These are phyloP conservation scores for Sylvietta virens DNA, from an alignment of 2,113 vertebrate species.

Conservation along the genomic window DNA sequence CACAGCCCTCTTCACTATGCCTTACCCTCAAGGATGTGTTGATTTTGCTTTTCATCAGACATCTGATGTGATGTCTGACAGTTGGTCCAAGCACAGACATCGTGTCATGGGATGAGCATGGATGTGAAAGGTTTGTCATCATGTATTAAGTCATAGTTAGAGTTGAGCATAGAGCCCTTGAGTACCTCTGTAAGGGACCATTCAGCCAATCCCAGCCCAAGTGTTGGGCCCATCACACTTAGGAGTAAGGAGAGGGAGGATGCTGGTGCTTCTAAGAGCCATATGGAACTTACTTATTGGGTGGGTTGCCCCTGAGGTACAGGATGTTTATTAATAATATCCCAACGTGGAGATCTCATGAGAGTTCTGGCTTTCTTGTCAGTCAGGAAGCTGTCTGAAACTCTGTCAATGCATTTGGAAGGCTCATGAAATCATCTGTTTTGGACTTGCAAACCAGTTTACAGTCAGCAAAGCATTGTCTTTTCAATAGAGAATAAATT, in stretches of 20 bases:
- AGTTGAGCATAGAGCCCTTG: background rate
- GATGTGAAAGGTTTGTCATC: background rate
- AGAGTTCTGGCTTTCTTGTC: background rate
- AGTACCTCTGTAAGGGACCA: background rate
- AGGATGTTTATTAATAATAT: background rate
- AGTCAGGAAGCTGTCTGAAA: background rate
- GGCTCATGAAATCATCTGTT: background rate
- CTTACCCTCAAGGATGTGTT: background rate
- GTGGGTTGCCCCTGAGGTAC: background rate
- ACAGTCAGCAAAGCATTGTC: background rate
- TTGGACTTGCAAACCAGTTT: background rate
- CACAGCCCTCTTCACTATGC: background rate
- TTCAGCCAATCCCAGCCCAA: background rate
- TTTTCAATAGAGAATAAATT: background rate
- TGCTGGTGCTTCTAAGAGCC: background rate
- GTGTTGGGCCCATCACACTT: background rate
- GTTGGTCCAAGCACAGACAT: background rate
- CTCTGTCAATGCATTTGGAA: background rate
- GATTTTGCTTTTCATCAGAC: background rate
- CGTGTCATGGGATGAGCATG: background rate
- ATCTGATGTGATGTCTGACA: background rate
- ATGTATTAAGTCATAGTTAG: background rate
- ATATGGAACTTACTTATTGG: background rate
- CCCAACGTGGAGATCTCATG: background rate
- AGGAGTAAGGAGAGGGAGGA: background rate